Evolutionary conservation across 2,113 vertebrate genomes (phyloP).

Genomic region (Globicephala melas): DNA sequence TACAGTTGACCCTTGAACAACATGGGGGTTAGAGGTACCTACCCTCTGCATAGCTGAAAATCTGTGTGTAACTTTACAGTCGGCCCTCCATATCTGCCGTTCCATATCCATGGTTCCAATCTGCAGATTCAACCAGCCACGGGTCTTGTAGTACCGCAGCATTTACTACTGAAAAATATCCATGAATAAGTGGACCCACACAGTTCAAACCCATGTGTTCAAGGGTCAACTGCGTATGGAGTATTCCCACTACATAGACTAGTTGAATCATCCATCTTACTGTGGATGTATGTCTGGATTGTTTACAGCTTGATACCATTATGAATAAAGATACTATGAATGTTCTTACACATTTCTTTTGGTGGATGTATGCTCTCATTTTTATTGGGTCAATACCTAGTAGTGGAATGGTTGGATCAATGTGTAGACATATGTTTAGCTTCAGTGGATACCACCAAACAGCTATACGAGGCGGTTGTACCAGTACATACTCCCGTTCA

Average conservation of each 20-base stretch:
- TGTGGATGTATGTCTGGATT: background rate
- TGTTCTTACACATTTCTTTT: background rate
- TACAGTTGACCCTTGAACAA: background rate
- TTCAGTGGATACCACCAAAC: background rate
- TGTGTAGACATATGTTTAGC: background rate
- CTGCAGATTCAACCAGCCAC: background rate
- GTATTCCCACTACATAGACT: background rate
- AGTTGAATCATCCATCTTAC: background rate
- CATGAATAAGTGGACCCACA: background rate
- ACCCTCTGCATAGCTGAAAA: background rate
- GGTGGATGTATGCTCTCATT: background rate
- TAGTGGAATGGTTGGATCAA: background rate
- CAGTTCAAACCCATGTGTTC: background rate
- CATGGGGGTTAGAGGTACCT: background rate
- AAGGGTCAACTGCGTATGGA: too few relatives aligned
- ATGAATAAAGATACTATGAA: background rate
- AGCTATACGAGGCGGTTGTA: background rate
- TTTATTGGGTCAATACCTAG: background rate
- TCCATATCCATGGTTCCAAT: background rate
- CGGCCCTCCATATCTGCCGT: fast-evolving
- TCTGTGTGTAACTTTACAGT: background rate
- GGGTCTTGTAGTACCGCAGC: background rate
- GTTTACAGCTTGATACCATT: background rate
- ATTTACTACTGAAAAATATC: background rate
- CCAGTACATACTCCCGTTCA: background rate